Conservation (phyloP, 2,113 vertebrate species). For the Gasterosteus nipponicus region DNA sequence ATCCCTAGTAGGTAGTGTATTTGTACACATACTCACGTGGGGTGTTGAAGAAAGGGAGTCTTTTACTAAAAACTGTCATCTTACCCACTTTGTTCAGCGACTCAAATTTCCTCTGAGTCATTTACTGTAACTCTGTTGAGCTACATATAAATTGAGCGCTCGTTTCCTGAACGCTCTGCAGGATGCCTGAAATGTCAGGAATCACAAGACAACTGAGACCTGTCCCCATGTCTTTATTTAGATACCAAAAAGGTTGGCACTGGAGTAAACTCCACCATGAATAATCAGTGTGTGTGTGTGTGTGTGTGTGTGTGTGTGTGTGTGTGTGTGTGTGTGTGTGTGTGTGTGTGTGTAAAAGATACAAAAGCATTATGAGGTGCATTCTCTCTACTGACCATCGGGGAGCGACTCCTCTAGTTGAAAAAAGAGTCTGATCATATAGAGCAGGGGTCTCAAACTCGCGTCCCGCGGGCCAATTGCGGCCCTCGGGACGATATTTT, state of each 20-base stretch:
- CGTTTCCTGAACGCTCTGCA: background rate
- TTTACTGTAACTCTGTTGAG: slow-evolving; percentile 11
- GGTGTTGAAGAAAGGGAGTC: slow-evolving; percentile 33
- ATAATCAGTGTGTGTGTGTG: background rate
- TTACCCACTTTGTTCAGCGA: slow-evolving; percentile 26
- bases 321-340: background rate
- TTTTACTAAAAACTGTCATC: slow-evolving; percentile 56
- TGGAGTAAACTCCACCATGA: background rate
- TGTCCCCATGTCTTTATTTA: background rate
- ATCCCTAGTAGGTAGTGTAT: slow-evolving; percentile 27
- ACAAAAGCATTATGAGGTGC: background rate
- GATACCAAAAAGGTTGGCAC: background rate
- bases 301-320: background rate
- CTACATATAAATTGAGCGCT: background rate
- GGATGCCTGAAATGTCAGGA: background rate
- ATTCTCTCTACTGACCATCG: background rate
- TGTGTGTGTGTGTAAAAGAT: background rate
- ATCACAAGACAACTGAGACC: background rate
- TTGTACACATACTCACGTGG: slow-evolving; percentile 9
- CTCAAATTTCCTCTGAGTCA: slow-evolving; percentile 27
- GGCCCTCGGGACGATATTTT: too few relatives aligned
- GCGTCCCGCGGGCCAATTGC: too few relatives aligned
- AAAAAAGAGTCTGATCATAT: background rate
- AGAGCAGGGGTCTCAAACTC: too few relatives aligned
- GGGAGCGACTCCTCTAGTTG: background rate